A percentile compares a stretch with the other conserved stretches of the same genome.
Evolutionary conservation across 2,888 invertebrate species (phyloP).

Genomic region (Lasioglossum oenotherae): DNA sequence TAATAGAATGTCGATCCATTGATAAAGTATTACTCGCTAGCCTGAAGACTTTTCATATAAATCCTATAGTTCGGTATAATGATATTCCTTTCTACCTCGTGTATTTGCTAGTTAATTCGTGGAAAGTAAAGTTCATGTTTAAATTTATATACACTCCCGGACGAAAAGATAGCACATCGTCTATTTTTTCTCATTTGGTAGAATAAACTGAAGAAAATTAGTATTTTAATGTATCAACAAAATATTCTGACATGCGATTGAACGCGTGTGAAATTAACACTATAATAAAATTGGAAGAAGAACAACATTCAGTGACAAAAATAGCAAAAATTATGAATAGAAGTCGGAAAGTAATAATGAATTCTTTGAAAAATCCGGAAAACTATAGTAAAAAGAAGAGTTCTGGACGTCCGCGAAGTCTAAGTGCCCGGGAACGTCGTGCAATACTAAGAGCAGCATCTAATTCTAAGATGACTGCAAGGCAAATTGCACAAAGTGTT

Average conservation of each 20-base stretch:
- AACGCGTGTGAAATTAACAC: too few species aligned
- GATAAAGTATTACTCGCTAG: background rate
- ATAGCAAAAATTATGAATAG: too few species aligned
- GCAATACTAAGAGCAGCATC: background rate
- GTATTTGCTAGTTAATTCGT: background rate
- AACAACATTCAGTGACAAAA: too few species aligned
- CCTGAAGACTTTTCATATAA: background rate
- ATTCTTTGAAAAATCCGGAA: background rate
- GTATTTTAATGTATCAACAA: too few species aligned
- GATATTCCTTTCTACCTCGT: background rate
- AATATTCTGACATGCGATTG: too few species aligned
- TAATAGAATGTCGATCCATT: conserved; percentile 5
- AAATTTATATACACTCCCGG: background rate
- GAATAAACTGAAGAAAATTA: too few species aligned
- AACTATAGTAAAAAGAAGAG: conserved; percentile 2
- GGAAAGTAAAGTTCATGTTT: background rate
- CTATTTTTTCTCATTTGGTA: too few species aligned
- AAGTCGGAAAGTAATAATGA: too few species aligned
- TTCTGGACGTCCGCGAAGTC: background rate
- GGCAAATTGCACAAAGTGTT: background rate
- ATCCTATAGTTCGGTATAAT: background rate
- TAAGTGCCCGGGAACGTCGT: background rate
- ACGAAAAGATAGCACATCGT: too few species aligned
- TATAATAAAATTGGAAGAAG: too few species aligned
- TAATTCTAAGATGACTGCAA: background rate